Conservation (phyloP, 2,113 vertebrate species). For the Amblyopsis rosae region DNA sequence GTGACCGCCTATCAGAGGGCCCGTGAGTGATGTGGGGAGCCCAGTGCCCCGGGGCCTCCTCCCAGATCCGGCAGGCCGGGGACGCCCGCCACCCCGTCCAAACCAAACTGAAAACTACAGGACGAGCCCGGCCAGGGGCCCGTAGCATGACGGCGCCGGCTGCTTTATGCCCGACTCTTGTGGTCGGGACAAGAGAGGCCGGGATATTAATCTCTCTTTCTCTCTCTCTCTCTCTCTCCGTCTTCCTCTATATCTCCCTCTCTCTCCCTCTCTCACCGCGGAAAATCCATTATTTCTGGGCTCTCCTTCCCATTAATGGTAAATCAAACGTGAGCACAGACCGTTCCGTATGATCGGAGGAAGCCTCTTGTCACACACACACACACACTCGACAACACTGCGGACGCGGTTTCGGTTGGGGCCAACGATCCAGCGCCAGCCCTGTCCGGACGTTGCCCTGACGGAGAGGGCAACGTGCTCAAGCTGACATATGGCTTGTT, state of each 20-base stretch:
- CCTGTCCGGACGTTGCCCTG: too few relatives aligned
- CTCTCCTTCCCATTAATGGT: constrained; percentile 49
- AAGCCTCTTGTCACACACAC: background rate
- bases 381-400: background rate
- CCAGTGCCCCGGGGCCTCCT: constrained; percentile 63
- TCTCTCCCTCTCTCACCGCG: constrained; percentile 49
- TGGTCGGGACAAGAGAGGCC: constrained; percentile 68
- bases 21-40: constrained; percentile 80
- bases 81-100: constrained; percentile 67
- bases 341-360: constrained; percentile 38
- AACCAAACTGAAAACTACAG: constrained; percentile 76
- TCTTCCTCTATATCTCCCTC: constrained; percentile 44
- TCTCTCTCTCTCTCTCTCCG: constrained; percentile 1
- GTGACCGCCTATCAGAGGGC: constrained; percentile 77
- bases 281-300: constrained; percentile 57
- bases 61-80: constrained; percentile 67
- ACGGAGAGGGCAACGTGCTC: constrained; percentile 22
- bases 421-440: constrained; percentile 22
- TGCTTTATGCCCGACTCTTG: constrained; percentile 74
- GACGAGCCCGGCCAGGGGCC: constrained; percentile 65
- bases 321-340: constrained; percentile 51
- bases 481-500: constrained; percentile 28
- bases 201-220: constrained; percentile 71
- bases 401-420: constrained; percentile 25
- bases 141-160: constrained; percentile 72